phyloP scores from a whole-genome alignment of 1,140 invertebrate species.

The Monomorium pharaonis region DNA sequence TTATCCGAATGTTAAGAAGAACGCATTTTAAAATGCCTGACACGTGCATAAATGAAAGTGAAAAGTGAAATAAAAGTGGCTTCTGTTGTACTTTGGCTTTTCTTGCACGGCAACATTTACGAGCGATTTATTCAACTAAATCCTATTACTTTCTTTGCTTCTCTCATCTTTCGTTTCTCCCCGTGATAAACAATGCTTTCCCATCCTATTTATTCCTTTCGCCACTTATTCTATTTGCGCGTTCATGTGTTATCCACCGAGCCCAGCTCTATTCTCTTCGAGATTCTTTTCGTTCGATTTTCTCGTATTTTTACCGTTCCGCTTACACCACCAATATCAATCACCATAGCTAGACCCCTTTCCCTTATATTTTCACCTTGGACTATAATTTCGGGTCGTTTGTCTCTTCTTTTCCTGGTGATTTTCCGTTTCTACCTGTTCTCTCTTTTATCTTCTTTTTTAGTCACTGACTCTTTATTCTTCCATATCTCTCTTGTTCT shows the following conservation, averaged over 20 bases:
- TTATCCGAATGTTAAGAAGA: background rate
- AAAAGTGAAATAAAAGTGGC: background rate
- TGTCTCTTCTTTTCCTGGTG: conserved; percentile 1
- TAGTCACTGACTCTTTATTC: background rate
- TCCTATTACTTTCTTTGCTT: conserved; percentile 11
- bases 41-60: background rate
- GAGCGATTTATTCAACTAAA: conserved; percentile 13
- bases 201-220: conserved; percentile 6
- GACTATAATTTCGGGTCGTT: conserved; percentile 23
- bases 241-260: background rate
- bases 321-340: conserved; percentile 15
- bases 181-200: background rate
- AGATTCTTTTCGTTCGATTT: conserved; percentile 17
- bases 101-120: background rate
- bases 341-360: background rate
- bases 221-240: conserved; percentile 14
- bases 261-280: background rate
- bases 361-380: conserved; percentile 2
- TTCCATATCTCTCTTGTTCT: background rate
- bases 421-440: background rate
- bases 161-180: background rate
- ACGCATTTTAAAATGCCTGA: background rate
- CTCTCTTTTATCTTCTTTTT: background rate
- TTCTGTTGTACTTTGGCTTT: background rate
- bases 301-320: conserved; percentile 10